phyloP scores from a whole-genome alignment of 1,140 invertebrate species.

The Phenacoccus solenopsis region DNA sequence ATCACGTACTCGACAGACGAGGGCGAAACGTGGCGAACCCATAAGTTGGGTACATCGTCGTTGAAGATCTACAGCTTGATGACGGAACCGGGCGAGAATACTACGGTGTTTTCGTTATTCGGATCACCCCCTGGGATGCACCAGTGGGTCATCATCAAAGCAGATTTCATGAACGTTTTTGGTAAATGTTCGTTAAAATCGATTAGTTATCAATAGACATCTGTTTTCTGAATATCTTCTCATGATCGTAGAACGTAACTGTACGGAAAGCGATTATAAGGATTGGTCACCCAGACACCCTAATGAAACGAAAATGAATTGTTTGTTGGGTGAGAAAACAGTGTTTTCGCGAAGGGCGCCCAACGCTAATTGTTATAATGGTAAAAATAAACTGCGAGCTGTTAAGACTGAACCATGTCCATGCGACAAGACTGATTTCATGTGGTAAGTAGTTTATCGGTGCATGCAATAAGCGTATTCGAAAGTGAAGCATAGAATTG shows the following conservation, averaged over 20 bases:
- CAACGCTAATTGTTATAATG: conserved; percentile 65
- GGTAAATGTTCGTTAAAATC: conserved; percentile 35
- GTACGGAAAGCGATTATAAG: conserved; percentile 68
- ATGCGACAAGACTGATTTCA: conserved; percentile 68
- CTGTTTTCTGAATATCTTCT: background rate
- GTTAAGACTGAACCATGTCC: conserved; percentile 54
- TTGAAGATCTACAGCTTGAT: conserved; percentile 71
- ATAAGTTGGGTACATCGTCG: conserved; percentile 55
- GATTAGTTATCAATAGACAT: no score
- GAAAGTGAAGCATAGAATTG: no score
- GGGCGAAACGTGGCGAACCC: conserved; percentile 61
- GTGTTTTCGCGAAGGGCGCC: conserved; percentile 57
- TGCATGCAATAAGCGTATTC: no score
- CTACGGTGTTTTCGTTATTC: conserved; percentile 81
- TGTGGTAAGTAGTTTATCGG: no score
- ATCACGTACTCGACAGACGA: conserved; percentile 76
- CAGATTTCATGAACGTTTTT: conserved; percentile 62
- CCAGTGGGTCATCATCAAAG: conserved; percentile 76
- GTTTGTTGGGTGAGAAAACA: conserved; percentile 62
- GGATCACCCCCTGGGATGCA: conserved; percentile 62
- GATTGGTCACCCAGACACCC: conserved; percentile 60
- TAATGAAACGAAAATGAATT: conserved; percentile 43
- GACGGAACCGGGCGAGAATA: conserved; percentile 84
- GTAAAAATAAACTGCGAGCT: conserved; percentile 54
- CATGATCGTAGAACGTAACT: no score